These are phyloP conservation scores for Muricea muricata DNA, from an alignment of 92 coral and sea anemone species.

Conservation along the genomic window DNA sequence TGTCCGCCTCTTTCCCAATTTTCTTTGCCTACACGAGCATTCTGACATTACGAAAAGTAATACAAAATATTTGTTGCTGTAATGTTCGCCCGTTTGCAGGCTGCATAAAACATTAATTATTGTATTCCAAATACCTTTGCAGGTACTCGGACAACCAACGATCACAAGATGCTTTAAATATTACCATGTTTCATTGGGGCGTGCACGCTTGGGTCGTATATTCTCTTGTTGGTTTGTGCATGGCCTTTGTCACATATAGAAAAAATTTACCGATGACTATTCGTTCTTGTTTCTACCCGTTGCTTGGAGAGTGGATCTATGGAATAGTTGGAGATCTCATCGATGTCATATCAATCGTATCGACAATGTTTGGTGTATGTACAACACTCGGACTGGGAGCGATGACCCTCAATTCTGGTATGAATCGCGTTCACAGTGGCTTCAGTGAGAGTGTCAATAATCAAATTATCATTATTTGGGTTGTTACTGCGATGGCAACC, in stretches of 20 bases:
- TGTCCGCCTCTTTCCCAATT: too few relatives aligned
- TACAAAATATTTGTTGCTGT: too few relatives aligned
- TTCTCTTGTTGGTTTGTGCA: conserved; percentile 22
- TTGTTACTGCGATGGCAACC: conserved; percentile 85
- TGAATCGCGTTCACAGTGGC: conserved; percentile 67
- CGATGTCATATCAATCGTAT: conserved; percentile 38
- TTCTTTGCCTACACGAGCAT: too few relatives aligned
- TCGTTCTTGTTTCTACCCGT: conserved; percentile 38
- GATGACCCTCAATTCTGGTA: conserved; percentile 67
- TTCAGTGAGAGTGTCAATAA: conserved; percentile 55
- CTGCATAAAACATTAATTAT: too few relatives aligned
- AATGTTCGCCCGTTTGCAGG: too few relatives aligned
- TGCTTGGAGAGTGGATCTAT: conserved; percentile 58
- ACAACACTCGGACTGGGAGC: conserved; percentile 43
- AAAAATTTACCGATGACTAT: conserved; percentile 28
- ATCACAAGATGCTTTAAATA: conserved; percentile 28
- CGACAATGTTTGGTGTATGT: conserved; percentile 50
- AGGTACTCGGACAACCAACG: conserved; percentile 37
- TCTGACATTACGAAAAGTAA: too few relatives aligned
- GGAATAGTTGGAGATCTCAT: conserved; percentile 49
- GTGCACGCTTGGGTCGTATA: conserved; percentile 48
- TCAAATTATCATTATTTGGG: conserved; percentile 87
- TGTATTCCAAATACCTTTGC: background rate
- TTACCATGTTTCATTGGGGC: conserved; percentile 45
- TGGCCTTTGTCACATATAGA: conserved; percentile 23